Base-by-base conservation (phyloP, 2,113 vertebrate species). In the Percina caprodes region DNA sequence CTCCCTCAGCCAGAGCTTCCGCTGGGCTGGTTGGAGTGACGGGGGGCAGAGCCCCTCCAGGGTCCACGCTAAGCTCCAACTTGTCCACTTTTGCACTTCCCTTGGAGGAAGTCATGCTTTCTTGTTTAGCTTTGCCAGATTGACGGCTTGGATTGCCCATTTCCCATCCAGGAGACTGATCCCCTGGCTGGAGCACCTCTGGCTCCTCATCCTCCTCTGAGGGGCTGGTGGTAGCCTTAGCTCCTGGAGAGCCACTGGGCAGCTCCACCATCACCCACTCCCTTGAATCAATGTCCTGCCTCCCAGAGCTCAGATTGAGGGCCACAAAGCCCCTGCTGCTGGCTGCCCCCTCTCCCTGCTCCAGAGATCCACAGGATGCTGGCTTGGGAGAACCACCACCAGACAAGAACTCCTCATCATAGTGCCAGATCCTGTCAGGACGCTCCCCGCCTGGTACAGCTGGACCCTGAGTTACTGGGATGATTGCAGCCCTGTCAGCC, bases 261-360 rank as follows among this genome's bases (percentile, higher is more conserved):
- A 96, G 96, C 87, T 99, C 98, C 91, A 99, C 96, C 91, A 99
- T 96, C 62, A 99, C 98, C 98, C 98, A 99, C 82, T 99, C 98
- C 84, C 95, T 97, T 42, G 97, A 98, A 94, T 99, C 98, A 80
- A 96, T 79, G 26, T 99, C 98, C 82, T 98, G 97, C 89, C 94
- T 96, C 88, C 95, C 97, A 80, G 97, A 98, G 94, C 95, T 99
- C 90, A 99, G 90, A 87, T 99, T 99, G 73, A 99, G 95, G 65
- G 98, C 97, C 91, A 99, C 95, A 82, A 99, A 99, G 59, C 96
- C 98, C 82, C 97, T 97, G 81, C 97, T 98, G 93, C 96, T 98
- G 83, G 93, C 95, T 33, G 94, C 96, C 61, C 96, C 97, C 83
- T 97, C 97, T 70, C 86, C 95, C 24, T 97, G 96, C 87, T 98